Percentiles rank a stretch among this genome's conserved stretches.
Conservation (phyloP, 2,797 vertebrate genomes). For the Muscicapa comitata region DNA sequence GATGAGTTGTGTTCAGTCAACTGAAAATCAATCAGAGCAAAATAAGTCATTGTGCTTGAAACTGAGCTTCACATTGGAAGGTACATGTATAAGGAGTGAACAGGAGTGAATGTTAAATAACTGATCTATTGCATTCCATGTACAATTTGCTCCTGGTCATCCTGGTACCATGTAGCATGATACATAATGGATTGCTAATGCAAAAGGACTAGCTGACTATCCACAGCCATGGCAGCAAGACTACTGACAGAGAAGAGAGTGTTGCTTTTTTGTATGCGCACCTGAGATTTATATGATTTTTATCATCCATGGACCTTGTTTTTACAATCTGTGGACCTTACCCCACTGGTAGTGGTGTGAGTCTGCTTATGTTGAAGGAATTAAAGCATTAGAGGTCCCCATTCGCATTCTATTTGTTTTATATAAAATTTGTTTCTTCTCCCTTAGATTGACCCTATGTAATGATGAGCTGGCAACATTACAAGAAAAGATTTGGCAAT, state of each 20-base stretch:
- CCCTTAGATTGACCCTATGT: not conserved
- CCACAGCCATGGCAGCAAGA: not conserved
- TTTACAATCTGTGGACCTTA: not conserved
- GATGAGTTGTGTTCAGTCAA: not conserved
- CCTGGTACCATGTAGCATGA: too few species aligned
- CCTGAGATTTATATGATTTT: not conserved
- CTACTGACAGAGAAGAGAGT: not conserved
- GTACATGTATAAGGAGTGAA: not conserved
- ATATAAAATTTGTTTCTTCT: not conserved
- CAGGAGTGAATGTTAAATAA: not conserved
- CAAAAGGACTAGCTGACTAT: not conserved
- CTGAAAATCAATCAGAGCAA: not conserved
- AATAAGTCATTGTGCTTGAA: not conserved
- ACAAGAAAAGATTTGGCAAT: not conserved
- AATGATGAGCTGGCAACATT: not conserved
- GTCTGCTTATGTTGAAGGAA: not conserved
- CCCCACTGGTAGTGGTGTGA: not conserved
- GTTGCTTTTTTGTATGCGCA: not conserved
- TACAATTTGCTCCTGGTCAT: not conserved
- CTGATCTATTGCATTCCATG: not conserved
- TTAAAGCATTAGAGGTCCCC: not conserved
- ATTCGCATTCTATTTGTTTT: not conserved
- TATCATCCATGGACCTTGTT: not conserved
- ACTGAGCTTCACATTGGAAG: not conserved
- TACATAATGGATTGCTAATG: not conserved